Conservation (phyloP, 1,140 invertebrate genomes). For the Leptinotarsa undecemlineata region DNA sequence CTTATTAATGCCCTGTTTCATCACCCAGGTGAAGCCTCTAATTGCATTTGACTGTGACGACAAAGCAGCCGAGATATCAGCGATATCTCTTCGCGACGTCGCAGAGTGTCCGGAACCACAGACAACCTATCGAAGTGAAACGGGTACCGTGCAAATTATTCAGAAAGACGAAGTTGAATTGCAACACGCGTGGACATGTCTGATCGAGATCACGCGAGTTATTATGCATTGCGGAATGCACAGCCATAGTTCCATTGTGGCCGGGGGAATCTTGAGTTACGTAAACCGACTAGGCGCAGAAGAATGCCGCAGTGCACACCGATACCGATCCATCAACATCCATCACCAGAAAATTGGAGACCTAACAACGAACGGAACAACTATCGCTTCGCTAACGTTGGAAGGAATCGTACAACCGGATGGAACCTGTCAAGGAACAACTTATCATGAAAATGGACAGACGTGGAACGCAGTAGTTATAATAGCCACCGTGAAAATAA, state of each 20-base stretch:
- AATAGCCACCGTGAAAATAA: conserved; percentile 17
- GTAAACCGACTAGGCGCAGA: conserved; percentile 10
- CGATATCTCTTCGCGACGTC: too few species aligned
- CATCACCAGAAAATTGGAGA: not conserved
- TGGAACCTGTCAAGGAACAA: conserved; percentile 23
- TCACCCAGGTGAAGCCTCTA: not conserved
- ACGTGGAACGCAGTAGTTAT: conserved; percentile 22
- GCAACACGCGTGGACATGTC: too few species aligned
- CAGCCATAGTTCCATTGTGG: conserved; percentile 5
- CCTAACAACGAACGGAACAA: conserved; percentile 17
- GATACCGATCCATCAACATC: conserved; percentile 19
- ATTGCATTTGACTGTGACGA: conserved; percentile 1
- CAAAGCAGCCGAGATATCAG: not conserved
- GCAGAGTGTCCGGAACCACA: too few species aligned
- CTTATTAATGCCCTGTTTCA: not conserved
- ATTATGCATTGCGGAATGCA: too few species aligned
- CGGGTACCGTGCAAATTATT: too few species aligned
- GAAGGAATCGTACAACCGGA: conserved; percentile 1
- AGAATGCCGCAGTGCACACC: conserved; percentile 13
- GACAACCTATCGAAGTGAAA: too few species aligned
- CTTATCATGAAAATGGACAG: conserved; percentile 21
- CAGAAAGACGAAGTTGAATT: too few species aligned
- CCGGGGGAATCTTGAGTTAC: conserved; percentile 3
- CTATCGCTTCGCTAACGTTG: conserved; percentile 10
- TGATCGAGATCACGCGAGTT: too few species aligned